These are phyloP conservation scores for Vandiemenella viatica DNA, from an alignment of 2,888 invertebrate species.

Conservation along the genomic window DNA sequence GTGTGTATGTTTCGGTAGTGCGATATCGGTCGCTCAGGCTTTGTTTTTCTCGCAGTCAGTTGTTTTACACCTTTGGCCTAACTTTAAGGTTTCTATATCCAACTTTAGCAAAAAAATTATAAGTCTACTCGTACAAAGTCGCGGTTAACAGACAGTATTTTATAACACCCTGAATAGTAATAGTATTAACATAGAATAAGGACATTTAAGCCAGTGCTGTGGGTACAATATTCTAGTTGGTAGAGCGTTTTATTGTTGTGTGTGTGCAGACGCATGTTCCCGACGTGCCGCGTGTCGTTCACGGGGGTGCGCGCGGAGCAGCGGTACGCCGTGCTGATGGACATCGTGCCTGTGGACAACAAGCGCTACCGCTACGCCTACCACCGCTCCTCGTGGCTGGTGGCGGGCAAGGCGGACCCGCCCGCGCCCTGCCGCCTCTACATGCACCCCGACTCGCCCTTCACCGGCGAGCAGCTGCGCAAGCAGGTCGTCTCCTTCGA, in stretches of 20 bases:
- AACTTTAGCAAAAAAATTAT: too few relatives aligned
- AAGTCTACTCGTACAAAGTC: too few relatives aligned
- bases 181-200: too few relatives aligned
- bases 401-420: conserved; percentile 96
- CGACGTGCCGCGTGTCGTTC: conserved; percentile 88
- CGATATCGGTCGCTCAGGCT: too few relatives aligned
- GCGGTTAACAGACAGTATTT: too few relatives aligned
- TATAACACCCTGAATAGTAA: too few relatives aligned
- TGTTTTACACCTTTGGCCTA: too few relatives aligned
- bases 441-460: conserved; percentile 93
- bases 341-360: conserved; percentile 93
- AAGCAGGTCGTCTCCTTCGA: conserved; percentile 97
- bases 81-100: too few relatives aligned
- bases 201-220: too few relatives aligned
- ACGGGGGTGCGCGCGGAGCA: conserved; percentile 66
- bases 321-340: conserved; percentile 84
- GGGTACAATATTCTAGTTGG: too few relatives aligned
- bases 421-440: conserved; percentile 86
- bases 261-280: conserved; percentile 82
- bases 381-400: conserved; percentile 94
- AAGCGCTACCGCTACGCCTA: conserved; percentile 95
- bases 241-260: neutral
- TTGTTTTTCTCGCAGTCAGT: too few relatives aligned
- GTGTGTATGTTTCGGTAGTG: too few relatives aligned
- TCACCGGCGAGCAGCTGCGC: conserved; percentile 83